Evolutionary conservation across 2,797 vertebrate genomes (phyloP).

Genomic region (Labeo calbasu): DNA sequence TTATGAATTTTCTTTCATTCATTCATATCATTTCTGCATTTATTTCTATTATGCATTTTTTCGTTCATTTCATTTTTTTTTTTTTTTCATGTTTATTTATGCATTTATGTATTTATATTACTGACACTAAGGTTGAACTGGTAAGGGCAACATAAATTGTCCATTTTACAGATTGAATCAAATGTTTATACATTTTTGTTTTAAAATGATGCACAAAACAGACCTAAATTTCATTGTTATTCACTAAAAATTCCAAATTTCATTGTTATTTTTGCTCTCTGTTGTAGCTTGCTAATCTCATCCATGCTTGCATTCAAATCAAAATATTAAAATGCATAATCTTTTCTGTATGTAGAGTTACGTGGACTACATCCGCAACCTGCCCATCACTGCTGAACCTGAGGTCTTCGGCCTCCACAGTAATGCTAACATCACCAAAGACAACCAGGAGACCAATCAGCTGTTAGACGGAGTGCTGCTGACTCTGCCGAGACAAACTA

Average conservation of each 20-base stretch:
- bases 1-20: background rate
- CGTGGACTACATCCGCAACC: constrained; percentile 83
- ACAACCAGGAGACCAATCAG: constrained; percentile 94
- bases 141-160: background rate
- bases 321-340: background rate
- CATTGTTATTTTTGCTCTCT: background rate
- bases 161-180: background rate
- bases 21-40: background rate
- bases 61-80: background rate
- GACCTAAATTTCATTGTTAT: background rate
- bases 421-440: constrained; percentile 94
- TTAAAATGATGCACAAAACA: background rate
- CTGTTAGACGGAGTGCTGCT: constrained; percentile 88
- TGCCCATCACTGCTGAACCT: constrained; percentile 86
- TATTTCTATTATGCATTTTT: background rate
- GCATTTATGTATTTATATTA: background rate
- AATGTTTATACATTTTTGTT: background rate
- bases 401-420: constrained; percentile 92
- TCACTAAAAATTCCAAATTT: background rate
- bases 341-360: constrained; percentile 79
- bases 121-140: background rate
- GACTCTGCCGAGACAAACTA: constrained; percentile 88
- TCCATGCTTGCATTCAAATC: background rate
- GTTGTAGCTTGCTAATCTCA: background rate
- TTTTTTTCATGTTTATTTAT: background rate